Evolutionary conservation across 2,888 invertebrate species (phyloP), one percentile per base, ranked within the genome.

Genomic region (Melinaea menophilus): DNA sequence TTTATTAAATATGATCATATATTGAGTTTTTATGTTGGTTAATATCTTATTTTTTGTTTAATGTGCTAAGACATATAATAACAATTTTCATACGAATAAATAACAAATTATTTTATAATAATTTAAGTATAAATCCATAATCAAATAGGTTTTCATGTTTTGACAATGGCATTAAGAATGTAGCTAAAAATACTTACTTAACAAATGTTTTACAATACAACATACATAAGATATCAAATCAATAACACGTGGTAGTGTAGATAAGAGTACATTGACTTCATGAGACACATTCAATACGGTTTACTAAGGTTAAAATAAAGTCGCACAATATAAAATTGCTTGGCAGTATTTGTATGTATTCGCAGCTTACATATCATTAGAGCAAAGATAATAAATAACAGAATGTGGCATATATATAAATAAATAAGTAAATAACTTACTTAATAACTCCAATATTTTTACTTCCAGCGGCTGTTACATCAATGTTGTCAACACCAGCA

Each of bases 401-500:
- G 5, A 31, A 7, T 3, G 11, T 12, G 11, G 55, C 55, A 31
- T 55, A 31, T 35, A 55, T 31, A 35, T n/a, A 31, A 55, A 22
- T 55, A 31, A 7, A 34, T 13, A 48, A 22, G 11, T 22, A 12
- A 37, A 9, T 11, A 37, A 90, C 94, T 93, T 92, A 98, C 98
- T 99, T 99, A 79, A 99, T 94, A 56, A 99, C 99, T 69, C 97
- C 92, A 71, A 99, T 92, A 72, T 97, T 96, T 73, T 94, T 93
- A 70, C 93, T 91, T 0, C 96, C 97, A 4, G 99, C 99, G 5
- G 96, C 95, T 48, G 92, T 87, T 55, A 97, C 94, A 81, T 99
- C 98, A 69, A 99, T 99, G 86, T 99, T 99, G 88, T 99, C 99
- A 4, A 99, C 97, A 3, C 99, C 99, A 2, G 98, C 99, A 5